These are phyloP conservation scores for Dolichotis patagonum DNA, from an alignment of 2,113 vertebrate species.

Conservation along the genomic window DNA sequence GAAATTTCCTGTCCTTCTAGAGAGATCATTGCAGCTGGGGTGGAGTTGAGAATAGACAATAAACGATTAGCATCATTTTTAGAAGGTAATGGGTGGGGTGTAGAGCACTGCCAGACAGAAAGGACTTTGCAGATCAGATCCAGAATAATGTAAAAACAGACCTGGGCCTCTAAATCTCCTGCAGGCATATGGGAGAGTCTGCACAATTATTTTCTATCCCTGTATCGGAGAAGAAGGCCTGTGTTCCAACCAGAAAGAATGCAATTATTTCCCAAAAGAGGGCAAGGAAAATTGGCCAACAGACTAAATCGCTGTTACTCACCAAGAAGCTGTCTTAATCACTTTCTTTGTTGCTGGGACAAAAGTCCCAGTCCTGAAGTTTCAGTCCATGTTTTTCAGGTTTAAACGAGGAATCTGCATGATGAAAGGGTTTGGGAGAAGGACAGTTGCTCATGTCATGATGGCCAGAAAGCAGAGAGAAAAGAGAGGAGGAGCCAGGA, in stretches of 20 bases:
- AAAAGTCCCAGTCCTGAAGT: neutral
- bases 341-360: neutral
- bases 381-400: neutral
- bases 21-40: neutral
- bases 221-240: neutral
- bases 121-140: neutral
- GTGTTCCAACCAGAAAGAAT: neutral
- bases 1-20: neutral
- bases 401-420: neutral
- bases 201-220: neutral
- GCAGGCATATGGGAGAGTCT: neutral
- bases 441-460: neutral
- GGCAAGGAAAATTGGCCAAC: neutral
- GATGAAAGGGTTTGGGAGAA: neutral
- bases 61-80: neutral
- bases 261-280: neutral
- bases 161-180: neutral
- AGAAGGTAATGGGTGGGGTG: neutral
- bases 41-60: neutral
- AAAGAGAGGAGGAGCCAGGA: neutral
- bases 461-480: neutral
- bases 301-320: neutral
- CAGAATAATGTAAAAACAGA: neutral
- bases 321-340: neutral
- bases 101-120: neutral